Percentiles rank a stretch among this genome's conserved stretches.
Conservation (phyloP, 2,888 invertebrate genomes). For the Acleris sparsana region DNA sequence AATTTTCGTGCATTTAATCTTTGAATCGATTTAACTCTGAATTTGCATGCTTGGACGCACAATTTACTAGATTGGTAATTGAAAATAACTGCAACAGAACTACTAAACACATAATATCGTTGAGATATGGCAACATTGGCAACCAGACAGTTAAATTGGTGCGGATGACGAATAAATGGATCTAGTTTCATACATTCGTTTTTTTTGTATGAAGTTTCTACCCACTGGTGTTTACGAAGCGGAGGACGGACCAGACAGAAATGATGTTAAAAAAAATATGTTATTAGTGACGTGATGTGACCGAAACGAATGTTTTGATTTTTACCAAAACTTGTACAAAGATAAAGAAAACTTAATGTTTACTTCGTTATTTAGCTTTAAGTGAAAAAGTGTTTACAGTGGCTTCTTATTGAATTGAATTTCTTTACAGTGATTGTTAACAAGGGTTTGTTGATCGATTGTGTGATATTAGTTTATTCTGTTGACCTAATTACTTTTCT, state of each 20-base stretch:
- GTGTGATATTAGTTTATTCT: conserved; percentile 46
- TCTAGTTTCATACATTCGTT: no score
- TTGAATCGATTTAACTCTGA: no score
- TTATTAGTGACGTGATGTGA: conserved; percentile 51
- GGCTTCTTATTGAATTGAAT: conserved; percentile 6
- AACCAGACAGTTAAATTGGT: no score
- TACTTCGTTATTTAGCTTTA: conserved; percentile 46
- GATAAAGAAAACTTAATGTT: conserved; percentile 40
- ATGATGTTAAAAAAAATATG: conserved; percentile 31
- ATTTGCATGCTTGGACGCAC: no score
- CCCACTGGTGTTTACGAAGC: no score
- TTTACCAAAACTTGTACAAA: conserved; percentile 49
- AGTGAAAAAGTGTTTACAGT: conserved; percentile 46
- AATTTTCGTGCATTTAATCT: no score
- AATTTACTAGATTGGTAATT: no score
- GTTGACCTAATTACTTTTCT: conserved; percentile 40
- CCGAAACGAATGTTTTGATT: conserved; percentile 69
- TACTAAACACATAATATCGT: no score
- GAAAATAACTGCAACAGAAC: no score
- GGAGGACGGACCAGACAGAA: conserved; percentile 11
- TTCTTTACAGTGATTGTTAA: conserved; percentile 23
- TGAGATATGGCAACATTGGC: no score
- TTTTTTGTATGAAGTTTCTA: no score
- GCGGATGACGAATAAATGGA: no score
- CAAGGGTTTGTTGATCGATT: conserved; percentile 59